Evolutionary conservation across 2,888 invertebrate species (phyloP).

Genomic region (Yponomeuta sedellus): DNA sequence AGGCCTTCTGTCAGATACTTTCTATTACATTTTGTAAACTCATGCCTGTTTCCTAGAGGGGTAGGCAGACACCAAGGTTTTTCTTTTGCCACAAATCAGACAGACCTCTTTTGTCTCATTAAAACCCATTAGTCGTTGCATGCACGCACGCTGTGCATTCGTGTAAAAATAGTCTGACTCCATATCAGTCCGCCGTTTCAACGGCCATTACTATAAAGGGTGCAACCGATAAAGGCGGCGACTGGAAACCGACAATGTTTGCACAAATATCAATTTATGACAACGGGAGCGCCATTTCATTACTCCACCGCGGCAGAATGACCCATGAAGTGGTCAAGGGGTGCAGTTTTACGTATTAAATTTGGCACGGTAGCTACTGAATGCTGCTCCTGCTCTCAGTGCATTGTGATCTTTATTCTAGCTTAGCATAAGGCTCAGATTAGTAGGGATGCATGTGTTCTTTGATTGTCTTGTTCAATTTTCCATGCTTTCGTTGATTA

Average conservation of each 20-base stretch:
- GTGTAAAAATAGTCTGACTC: background rate
- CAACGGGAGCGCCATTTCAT: background rate
- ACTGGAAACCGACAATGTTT: conserved; percentile 1
- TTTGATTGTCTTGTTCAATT: background rate
- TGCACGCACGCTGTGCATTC: too few relatives aligned
- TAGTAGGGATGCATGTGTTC: background rate
- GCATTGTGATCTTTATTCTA: background rate
- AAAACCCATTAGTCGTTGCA: too few relatives aligned
- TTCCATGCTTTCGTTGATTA: background rate
- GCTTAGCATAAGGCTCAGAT: too few relatives aligned
- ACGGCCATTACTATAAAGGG: conserved; percentile 1
- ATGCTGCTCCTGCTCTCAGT: background rate
- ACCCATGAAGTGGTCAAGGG: background rate
- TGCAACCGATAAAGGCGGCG: background rate
- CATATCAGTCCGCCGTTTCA: background rate
- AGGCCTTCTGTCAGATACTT: too few relatives aligned
- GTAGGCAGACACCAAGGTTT: too few relatives aligned
- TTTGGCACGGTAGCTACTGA: background rate
- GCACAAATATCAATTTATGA: conserved; percentile 9
- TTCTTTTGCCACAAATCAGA: too few relatives aligned
- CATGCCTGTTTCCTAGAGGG: too few relatives aligned
- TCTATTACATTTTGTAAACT: too few relatives aligned
- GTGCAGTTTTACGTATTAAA: background rate
- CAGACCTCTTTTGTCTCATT: too few relatives aligned
- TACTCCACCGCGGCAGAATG: background rate